These are phyloP conservation scores for Parnassius smintheus DNA, from an alignment of 2,888 invertebrate species.

Conservation along the genomic window DNA sequence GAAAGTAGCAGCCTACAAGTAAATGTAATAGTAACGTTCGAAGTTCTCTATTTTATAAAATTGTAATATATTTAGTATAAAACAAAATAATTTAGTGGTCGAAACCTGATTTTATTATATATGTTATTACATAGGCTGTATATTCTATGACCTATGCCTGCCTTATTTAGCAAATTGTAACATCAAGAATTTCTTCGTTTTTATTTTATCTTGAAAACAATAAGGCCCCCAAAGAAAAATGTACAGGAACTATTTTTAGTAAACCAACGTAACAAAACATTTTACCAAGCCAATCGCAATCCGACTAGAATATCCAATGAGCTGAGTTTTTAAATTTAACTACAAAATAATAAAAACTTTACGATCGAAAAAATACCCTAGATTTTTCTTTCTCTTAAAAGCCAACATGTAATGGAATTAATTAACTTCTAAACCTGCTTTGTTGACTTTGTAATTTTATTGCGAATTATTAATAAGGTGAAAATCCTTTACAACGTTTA, in stretches of 20 bases:
- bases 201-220: slow-evolving; percentile 9
- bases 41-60: no score
- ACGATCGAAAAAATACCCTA: slow-evolving; percentile 4
- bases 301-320: slow-evolving; percentile 1
- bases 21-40: no score
- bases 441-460: neutral
- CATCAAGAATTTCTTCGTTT: neutral
- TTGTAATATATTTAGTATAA: no score
- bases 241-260: slow-evolving; percentile 6
- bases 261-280: neutral
- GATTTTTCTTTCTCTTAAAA: slow-evolving; percentile 2
- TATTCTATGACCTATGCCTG: no score
- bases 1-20: no score
- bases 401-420: slow-evolving; percentile 12
- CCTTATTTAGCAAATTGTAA: no score
- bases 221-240: slow-evolving; percentile 5
- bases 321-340: slow-evolving; percentile 3
- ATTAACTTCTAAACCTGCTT: slow-evolving; percentile 1
- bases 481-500: neutral
- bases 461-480: neutral
- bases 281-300: neutral
- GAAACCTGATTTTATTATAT: no score
- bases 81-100: no score
- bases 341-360: slow-evolving; percentile 1
- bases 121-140: no score